These are phyloP conservation scores for Aurelia sp. DNA, from an alignment of 30 jellyfish, hydroid and myxozoan species.

Conservation along the genomic window DNA sequence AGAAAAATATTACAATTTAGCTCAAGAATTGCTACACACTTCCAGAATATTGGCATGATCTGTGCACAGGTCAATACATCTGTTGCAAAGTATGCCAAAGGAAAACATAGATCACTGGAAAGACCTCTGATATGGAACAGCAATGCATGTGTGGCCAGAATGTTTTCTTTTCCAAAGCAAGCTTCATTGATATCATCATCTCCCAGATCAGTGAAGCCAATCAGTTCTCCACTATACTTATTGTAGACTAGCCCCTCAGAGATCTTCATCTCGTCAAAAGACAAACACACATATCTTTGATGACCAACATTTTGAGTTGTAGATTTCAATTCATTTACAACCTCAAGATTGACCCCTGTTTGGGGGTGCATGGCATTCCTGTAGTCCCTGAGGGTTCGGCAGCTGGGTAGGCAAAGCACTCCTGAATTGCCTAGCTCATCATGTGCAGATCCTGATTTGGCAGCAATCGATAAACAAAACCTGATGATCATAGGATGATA, in stretches of 20 bases:
- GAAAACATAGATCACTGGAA: neutral
- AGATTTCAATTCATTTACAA: neutral
- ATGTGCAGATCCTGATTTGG: slow-evolving; percentile 62
- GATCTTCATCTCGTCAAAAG: slow-evolving; percentile 58
- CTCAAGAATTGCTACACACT: no score
- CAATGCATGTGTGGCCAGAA: slow-evolving; percentile 37
- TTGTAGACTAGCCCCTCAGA: slow-evolving; percentile 35
- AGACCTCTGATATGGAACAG: slow-evolving; percentile 18
- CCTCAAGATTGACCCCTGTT: neutral
- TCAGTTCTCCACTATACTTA: slow-evolving; percentile 21
- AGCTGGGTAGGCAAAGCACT: slow-evolving; percentile 68
- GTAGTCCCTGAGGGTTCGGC: slow-evolving; percentile 59
- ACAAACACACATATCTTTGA: slow-evolving; percentile 39
- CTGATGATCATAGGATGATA: slow-evolving; percentile 68
- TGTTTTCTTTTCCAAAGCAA: neutral
- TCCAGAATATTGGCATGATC: slow-evolving; percentile 27
- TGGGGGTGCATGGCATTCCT: slow-evolving; percentile 20
- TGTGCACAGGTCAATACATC: slow-evolving; percentile 15
- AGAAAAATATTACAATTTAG: no score
- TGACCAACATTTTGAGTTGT: slow-evolving; percentile 3
- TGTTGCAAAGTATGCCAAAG: slow-evolving; percentile 25
- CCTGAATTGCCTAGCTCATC: slow-evolving; percentile 57
- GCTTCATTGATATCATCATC: slow-evolving; percentile 20
- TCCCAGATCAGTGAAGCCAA: slow-evolving; percentile 65
- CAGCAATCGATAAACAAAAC: slow-evolving; percentile 59